Evolutionary conservation across 2,113 vertebrate species (phyloP).

Genomic region (Callithrix jacchus): DNA sequence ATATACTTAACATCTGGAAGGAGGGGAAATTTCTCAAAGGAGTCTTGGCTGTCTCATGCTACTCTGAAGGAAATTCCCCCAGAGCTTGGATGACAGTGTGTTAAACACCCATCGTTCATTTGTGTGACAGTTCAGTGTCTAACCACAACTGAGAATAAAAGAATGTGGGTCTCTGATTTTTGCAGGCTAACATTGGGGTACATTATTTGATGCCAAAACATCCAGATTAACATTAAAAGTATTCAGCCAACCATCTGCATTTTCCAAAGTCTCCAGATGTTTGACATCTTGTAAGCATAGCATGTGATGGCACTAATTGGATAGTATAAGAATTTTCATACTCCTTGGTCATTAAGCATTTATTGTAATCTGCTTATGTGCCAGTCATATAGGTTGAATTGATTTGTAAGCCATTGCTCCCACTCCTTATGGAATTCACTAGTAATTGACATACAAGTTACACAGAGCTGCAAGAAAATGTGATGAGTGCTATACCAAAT

Average conservation of each 20-base stretch:
- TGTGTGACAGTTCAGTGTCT: conserved; percentile 12
- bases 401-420: neutral
- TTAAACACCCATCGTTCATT: conserved; percentile 49
- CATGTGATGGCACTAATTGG: neutral
- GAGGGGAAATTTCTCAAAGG: conserved; percentile 34
- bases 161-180: neutral
- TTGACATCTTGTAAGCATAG: conserved; percentile 21
- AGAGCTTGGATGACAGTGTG: conserved; percentile 42
- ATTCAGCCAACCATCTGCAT: neutral
- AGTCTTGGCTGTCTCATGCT: conserved; percentile 20
- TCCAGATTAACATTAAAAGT: conserved; percentile 49
- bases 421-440: neutral
- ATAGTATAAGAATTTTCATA: neutral
- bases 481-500: conserved; percentile 18
- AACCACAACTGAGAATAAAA: conserved; percentile 40
- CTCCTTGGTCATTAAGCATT: conserved; percentile 16
- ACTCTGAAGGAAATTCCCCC: conserved; percentile 50
- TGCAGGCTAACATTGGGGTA: conserved; percentile 26
- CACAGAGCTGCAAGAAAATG: neutral
- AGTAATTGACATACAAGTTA: neutral
- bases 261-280: conserved; percentile 43
- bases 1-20: conserved; percentile 44
- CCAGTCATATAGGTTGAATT: neutral
- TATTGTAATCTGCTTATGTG: conserved; percentile 30
- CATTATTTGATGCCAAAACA: conserved; percentile 51